Evolutionary conservation across 1,140 invertebrate species (phyloP).

Genomic region (Caerostris darwini): DNA sequence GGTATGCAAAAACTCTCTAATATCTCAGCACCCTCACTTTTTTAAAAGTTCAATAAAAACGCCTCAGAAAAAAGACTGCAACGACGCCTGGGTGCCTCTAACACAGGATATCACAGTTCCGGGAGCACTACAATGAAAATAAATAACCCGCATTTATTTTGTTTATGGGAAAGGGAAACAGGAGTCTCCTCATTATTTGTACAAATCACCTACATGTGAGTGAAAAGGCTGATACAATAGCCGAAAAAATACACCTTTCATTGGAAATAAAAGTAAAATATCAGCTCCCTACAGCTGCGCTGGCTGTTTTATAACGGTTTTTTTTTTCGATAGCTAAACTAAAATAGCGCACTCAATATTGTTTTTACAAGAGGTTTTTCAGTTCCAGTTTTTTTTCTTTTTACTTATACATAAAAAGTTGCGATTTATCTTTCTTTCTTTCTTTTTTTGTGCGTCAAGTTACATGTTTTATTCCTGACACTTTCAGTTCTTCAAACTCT

Average conservation of each 20-base stretch:
- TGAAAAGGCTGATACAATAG: conserved; percentile 22
- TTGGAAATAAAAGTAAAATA: neutral
- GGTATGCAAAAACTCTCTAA: too few relatives aligned
- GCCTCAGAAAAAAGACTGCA: neutral
- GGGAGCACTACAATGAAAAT: neutral
- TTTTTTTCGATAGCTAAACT: neutral
- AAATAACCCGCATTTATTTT: conserved; percentile 18
- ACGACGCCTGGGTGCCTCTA: neutral
- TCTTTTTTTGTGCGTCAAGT: neutral
- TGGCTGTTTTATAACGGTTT: neutral
- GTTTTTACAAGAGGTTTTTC: neutral
- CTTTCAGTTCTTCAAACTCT: neutral
- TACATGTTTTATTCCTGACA: neutral
- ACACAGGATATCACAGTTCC: neutral
- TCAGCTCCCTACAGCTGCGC: neutral
- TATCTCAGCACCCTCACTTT: too few relatives aligned
- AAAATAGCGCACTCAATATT: neutral
- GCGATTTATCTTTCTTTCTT: neutral
- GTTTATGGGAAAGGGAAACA: conserved; percentile 22
- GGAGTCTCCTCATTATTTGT: conserved; percentile 11
- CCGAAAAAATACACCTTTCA: neutral
- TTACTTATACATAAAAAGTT: neutral
- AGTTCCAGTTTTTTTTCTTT: neutral
- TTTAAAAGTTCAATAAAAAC: neutral
- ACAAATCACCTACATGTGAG: conserved; percentile 21